These are phyloP conservation scores for Sciurus vulgaris DNA, from an alignment of 2,797 vertebrate species.

Conservation along the genomic window DNA sequence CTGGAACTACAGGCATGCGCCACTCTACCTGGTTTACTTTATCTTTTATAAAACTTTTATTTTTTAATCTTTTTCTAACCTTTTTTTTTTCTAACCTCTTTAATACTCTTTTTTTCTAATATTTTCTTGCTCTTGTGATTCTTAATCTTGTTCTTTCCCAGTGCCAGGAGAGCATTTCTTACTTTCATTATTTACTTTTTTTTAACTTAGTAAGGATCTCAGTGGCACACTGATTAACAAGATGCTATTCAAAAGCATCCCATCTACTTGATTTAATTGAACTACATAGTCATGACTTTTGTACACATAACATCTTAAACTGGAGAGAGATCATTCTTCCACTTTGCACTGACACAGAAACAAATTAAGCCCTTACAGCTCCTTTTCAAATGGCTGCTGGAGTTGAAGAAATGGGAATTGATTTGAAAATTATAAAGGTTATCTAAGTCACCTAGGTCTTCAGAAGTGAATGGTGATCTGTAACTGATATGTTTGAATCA, in stretches of 20 bases:
- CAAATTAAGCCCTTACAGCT: background rate
- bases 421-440: background rate
- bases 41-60: background rate
- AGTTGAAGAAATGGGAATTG: background rate
- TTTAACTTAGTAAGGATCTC: conserved; percentile 11
- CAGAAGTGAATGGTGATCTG: background rate
- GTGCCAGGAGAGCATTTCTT: background rate
- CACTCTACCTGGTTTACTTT: no score
- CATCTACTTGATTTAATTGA: background rate
- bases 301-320: background rate
- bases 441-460: background rate
- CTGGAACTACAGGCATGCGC: no score
- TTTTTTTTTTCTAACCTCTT: background rate
- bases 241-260: background rate
- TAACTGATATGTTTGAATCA: background rate
- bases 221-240: background rate
- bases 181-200: background rate
- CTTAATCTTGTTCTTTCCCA: background rate
- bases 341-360: background rate
- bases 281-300: background rate
- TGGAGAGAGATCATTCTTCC: background rate
- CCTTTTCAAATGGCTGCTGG: background rate
- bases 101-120: background rate
- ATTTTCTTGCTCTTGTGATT: background rate
- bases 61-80: background rate